Percentiles rank a stretch among this genome's conserved stretches.
These are phyloP conservation scores for Drosophila pseudoobscura DNA, from an alignment of 1,140 invertebrate species.

Conservation along the genomic window DNA sequence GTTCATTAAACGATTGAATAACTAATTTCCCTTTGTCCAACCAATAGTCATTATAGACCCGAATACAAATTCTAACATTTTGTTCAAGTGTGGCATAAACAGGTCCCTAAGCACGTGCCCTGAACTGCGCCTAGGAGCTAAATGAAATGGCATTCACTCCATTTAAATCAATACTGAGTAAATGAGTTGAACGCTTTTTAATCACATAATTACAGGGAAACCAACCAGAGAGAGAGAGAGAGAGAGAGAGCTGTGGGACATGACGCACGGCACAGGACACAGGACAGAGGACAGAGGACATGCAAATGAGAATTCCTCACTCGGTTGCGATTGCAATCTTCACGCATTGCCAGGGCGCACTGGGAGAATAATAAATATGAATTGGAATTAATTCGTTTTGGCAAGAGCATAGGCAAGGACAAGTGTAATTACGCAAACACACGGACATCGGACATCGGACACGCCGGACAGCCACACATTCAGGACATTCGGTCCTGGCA, in stretches of 20 bases:
- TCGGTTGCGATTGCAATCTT: constrained; percentile 18
- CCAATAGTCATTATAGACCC: no score
- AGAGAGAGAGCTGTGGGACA: neutral
- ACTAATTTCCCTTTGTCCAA: no score
- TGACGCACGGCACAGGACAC: no score
- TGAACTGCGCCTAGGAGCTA: neutral
- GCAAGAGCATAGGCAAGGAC: constrained; percentile 20
- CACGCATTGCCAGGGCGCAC: constrained; percentile 1
- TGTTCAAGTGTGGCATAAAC: neutral
- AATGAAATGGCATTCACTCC: constrained; percentile 20
- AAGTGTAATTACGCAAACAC: constrained; percentile 36
- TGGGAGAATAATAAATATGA: constrained; percentile 41
- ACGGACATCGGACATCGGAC: constrained; percentile 17
- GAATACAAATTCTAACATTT: no score
- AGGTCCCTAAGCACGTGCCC: neutral
- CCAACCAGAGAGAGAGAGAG: constrained; percentile 16
- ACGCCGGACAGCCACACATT: neutral
- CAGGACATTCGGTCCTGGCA: neutral
- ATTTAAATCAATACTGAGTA: constrained; percentile 44
- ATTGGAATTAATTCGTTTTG: constrained; percentile 31
- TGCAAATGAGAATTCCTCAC: constrained; percentile 4
- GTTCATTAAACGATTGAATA: no score
- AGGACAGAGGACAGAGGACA: neutral
- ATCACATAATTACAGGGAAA: constrained; percentile 48
- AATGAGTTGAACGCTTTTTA: constrained; percentile 36